These are phyloP conservation scores for Corythornis madagascariensis DNA, from an alignment of 2,113 vertebrate genomes.

Conservation along the genomic window DNA sequence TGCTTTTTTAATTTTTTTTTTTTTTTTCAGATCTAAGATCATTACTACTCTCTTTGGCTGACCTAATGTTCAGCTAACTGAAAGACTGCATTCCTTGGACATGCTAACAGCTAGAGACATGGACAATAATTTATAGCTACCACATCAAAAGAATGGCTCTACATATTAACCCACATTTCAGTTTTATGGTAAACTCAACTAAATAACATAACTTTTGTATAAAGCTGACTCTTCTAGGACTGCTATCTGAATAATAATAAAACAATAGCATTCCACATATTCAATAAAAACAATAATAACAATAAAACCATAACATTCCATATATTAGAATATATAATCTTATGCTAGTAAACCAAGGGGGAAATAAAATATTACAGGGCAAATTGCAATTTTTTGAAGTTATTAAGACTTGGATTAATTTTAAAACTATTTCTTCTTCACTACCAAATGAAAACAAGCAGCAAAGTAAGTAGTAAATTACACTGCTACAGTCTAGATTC, in stretches of 20 bases:
- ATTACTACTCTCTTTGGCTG: background rate
- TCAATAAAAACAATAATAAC: background rate
- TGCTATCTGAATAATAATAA: background rate
- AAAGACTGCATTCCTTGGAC: background rate
- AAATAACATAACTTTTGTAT: background rate
- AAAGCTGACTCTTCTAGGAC: background rate
- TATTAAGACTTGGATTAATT: background rate
- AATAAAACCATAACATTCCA: background rate
- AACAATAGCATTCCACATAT: background rate
- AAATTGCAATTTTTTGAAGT: background rate
- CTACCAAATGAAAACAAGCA: background rate
- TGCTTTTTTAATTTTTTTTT: background rate
- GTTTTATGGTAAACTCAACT: background rate
- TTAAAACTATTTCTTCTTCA: background rate
- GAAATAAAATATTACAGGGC: background rate
- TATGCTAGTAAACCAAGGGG: background rate
- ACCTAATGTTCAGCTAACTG: background rate
- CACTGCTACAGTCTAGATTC: background rate
- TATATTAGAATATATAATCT: background rate
- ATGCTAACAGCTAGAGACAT: background rate
- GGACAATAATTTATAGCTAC: background rate
- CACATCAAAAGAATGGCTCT: background rate
- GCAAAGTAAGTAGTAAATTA: constrained; percentile 19
- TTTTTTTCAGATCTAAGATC: background rate
- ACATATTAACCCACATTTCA: background rate